Evolutionary conservation across 2,888 invertebrate genomes (phyloP).

Genomic region (Ophion costatus): DNA sequence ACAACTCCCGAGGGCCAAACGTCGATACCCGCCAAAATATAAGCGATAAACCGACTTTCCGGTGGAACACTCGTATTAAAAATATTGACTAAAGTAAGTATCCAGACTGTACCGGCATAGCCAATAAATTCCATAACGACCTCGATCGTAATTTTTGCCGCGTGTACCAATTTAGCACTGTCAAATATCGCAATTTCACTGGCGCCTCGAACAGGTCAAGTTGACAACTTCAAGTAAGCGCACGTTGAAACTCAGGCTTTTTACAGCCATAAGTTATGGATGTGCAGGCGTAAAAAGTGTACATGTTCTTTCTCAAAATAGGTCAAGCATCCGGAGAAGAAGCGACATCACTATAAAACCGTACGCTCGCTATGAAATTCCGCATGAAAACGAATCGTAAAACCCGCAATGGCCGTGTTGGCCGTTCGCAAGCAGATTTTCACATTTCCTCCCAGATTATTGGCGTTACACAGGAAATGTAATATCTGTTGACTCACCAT

Average conservation of each 20-base stretch:
- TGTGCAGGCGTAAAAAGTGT: not conserved
- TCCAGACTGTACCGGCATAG: no score
- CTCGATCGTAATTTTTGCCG: no score
- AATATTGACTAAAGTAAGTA: no score
- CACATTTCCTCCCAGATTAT: not conserved
- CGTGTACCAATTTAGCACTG: no score
- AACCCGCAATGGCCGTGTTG: not conserved
- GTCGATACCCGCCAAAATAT: no score
- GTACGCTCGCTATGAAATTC: not conserved
- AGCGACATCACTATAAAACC: not conserved
- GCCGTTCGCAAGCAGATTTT: not conserved
- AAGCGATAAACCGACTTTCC: no score
- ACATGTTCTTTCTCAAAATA: not conserved
- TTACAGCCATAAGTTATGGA: not conserved
- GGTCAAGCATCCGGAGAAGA: not conserved
- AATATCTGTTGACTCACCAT: not conserved
- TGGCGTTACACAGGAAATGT: not conserved
- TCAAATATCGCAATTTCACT: no score
- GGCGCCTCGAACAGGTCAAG: no score
- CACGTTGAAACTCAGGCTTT: not conserved
- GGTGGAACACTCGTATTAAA: no score
- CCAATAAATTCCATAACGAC: no score
- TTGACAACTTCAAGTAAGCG: not conserved
- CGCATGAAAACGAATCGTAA: not conserved
- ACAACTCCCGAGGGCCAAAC: no score